Base-by-base conservation (phyloP, 2,888 invertebrate genomes). In the Drosophila kuntzei region DNA sequence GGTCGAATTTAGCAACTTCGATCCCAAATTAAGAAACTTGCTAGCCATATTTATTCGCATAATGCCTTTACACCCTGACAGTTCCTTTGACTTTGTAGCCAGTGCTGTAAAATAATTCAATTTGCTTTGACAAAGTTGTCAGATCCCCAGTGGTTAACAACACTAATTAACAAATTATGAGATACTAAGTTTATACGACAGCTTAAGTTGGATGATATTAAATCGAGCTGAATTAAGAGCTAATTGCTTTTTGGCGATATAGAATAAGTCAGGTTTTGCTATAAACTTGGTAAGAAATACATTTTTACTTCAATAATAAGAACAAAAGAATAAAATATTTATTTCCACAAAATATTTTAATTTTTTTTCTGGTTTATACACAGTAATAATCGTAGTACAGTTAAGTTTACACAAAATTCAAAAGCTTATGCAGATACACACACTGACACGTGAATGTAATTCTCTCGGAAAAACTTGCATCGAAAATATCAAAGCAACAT, bases 401-500 rank as follows among this genome's bases (percentile, higher is more conserved):
- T 55, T 34, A 32, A 41, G 25, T 27, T 66, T 43, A 59, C 22
- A 71, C 60, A 39, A 41, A 68, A 50, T 46, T 58, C 66, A 70
- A 41, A 70, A 41, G 27, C 39, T 47, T 32, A 29, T 12, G 32
- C 12, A 37, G 3, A 36, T 29, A 44, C 16, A 25, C 5, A 55
- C 8, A 22, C 16, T 29, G n/a, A n/a, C 18, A 43, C 7, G 29
- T 27, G 18, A 4, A 2, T 69, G 67, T 70, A 64, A 74, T 71
- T 71, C 75, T 69, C 49, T 50, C 18, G n/a, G 29, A 65, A 54
- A 65, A 44, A 36, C 55, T 60, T 67, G 55, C 54, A 69, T 49
- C 57, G 34, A 63, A 81, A 82, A 60, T 65, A 66, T 80, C 67
- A 63, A 68, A 53, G 54, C 60, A 44, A 63, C 55, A 66, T 65